Evolutionary conservation across 2,888 invertebrate species (phyloP), one percentile per base, ranked within the genome.

Genomic region (Troides aeacus): DNA sequence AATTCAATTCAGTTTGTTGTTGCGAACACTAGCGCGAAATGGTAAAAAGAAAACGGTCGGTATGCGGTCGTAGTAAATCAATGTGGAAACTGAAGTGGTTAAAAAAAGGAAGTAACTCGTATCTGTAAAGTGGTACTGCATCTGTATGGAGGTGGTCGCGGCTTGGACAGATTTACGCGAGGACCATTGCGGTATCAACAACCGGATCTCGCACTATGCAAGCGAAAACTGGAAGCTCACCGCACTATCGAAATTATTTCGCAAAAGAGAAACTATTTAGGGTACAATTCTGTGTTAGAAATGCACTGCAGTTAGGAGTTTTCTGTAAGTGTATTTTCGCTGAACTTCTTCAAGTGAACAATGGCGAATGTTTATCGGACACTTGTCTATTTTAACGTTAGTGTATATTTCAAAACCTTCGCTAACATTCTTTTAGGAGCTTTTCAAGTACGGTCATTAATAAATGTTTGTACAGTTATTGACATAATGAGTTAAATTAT

Each of bases 161-260:
- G 74, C 75, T 78, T 77, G 78, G 82, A 81, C 81, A 88, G 87
- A 88, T 88, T 89, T 88, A 88, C 88, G 85, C 74, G 78, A 79
- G 82, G 78, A 81, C 79, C 78, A 75, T 63, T 75, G 74, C 74
- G 75, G 76, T 84, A 85, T 86, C 83, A 72, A 23, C 71, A 74
- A 72, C 78, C 82, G 73, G 80, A 82, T 82, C 80, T 80, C 74
- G 62, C 72, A 74, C 75, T 73, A 75, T 76, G 77, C 76, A 72
- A 76, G 78, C 77, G 75, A 69, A 71, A 73, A 72, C 64, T 69
- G 57, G 39, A 24, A 64, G 39, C 60, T 61, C 60, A 62, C 62
- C 68, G 58, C 61, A 50, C 63, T 66, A 66, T 65, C 50, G 61
- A 64, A 64, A 72, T 65, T 66, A 68, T 71, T 69, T 62, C 58